Conservation (phyloP, 2,888 invertebrate genomes). For the Brachynemurus nebulosus region DNA sequence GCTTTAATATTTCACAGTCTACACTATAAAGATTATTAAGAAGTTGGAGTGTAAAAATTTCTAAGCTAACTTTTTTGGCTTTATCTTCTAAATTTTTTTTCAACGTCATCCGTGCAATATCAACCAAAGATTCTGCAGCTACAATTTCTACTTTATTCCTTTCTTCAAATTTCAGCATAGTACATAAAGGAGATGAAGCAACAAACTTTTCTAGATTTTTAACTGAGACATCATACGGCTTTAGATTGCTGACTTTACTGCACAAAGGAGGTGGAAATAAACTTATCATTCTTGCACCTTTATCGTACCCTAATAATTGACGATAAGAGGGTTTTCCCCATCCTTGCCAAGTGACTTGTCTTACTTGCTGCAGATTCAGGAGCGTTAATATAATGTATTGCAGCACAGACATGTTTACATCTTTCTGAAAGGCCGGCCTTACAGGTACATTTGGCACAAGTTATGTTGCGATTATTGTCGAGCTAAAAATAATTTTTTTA, state of each 20-base stretch:
- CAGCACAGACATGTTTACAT: not conserved
- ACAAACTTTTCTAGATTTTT: no score
- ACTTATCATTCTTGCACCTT: slow-evolving; percentile 1
- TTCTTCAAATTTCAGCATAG: not conserved
- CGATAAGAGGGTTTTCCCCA: slow-evolving; percentile 1
- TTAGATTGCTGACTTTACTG: no score
- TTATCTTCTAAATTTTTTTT: not conserved
- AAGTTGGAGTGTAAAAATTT: slow-evolving; percentile 5
- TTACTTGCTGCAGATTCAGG: slow-evolving; percentile 1
- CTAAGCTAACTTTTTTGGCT: not conserved
- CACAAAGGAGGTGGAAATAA: slow-evolving; percentile 2
- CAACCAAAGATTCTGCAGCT: slow-evolving; percentile 12
- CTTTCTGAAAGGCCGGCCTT: not conserved
- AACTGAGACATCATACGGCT: no score
- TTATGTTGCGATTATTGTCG: not conserved
- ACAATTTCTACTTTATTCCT: not conserved
- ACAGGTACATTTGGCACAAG: not conserved
- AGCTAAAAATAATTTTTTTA: slow-evolving; percentile 1
- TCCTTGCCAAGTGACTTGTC: not conserved
- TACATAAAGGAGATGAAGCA: not conserved
- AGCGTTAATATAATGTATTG: not conserved
- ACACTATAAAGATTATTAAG: slow-evolving; percentile 8
- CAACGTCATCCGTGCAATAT: not conserved
- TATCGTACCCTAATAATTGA: not conserved
- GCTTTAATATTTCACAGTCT: slow-evolving; percentile 7